Conservation (phyloP, 2,888 invertebrate genomes). For the Incurvaria masculella region DNA sequence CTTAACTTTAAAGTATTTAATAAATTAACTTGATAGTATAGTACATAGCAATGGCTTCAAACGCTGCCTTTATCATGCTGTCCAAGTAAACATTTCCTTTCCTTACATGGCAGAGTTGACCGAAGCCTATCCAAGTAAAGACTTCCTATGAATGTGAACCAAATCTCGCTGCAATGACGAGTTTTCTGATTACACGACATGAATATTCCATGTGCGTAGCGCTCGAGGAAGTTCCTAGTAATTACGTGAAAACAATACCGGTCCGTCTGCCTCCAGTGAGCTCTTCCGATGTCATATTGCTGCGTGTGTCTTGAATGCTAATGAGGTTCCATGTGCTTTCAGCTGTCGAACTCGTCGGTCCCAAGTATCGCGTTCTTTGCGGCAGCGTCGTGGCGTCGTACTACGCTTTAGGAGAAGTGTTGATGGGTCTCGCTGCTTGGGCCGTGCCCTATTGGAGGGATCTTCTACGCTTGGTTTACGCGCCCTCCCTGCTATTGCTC, state of each 20-base stretch:
- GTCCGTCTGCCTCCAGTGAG: not conserved
- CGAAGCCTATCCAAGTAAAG: too few species aligned
- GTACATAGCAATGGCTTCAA: too few species aligned
- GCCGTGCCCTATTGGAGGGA: conserved; percentile 64
- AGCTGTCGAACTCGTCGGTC: conserved; percentile 66
- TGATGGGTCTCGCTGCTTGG: conserved; percentile 59
- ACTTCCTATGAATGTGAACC: too few species aligned
- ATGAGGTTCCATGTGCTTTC: conserved; percentile 12
- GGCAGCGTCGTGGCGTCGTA: conserved; percentile 60
- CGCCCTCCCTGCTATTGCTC: conserved; percentile 64
- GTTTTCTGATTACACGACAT: not conserved
- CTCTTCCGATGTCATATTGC: not conserved
- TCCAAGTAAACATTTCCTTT: too few species aligned
- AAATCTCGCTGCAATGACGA: not conserved
- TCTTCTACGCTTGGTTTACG: conserved; percentile 61
- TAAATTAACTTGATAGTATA: too few species aligned
- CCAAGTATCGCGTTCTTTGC: conserved; percentile 58
- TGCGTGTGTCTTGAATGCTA: too few species aligned
- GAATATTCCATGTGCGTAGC: not conserved
- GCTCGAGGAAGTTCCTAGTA: not conserved
- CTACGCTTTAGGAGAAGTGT: conserved; percentile 61
- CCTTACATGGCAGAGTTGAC: too few species aligned
- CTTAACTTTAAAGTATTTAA: too few species aligned
- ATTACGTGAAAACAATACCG: not conserved
- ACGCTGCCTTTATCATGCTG: too few species aligned